phyloP scores from a whole-genome alignment of 2,797 vertebrate species.

The Pogonophryne albipinna region DNA sequence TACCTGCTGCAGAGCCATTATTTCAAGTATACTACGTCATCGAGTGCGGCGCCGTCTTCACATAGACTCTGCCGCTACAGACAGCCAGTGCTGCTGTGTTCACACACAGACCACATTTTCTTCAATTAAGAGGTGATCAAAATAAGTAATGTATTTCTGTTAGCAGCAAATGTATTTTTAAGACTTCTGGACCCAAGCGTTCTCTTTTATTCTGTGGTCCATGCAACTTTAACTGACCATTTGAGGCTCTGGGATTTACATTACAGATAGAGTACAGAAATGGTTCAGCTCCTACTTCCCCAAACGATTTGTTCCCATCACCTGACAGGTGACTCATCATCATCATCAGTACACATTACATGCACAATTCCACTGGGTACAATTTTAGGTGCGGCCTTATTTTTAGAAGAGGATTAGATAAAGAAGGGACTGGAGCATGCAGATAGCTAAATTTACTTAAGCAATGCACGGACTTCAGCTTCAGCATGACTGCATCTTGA shows the following conservation, averaged over 20 bases:
- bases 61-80: slow-evolving; percentile 30
- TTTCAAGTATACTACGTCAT: too few relatives aligned
- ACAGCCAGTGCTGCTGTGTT: slow-evolving; percentile 25
- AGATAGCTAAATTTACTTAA: slow-evolving; percentile 68
- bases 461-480: slow-evolving; percentile 47
- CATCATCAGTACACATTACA: slow-evolving; percentile 64
- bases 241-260: slow-evolving; percentile 28
- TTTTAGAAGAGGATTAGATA: slow-evolving; percentile 65
- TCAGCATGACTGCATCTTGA: slow-evolving; percentile 67
- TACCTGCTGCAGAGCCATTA: too few relatives aligned
- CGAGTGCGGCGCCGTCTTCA: slow-evolving; percentile 1
- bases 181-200: slow-evolving; percentile 23
- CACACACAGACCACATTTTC: slow-evolving; percentile 21
- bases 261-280: slow-evolving; percentile 27
- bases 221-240: slow-evolving; percentile 48
- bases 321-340: slow-evolving; percentile 58
- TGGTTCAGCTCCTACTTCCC: slow-evolving; percentile 35
- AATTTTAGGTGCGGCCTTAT: slow-evolving; percentile 63
- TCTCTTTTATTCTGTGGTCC: slow-evolving; percentile 48
- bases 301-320: slow-evolving; percentile 32
- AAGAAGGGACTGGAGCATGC: slow-evolving; percentile 46
- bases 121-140: slow-evolving; percentile 35
- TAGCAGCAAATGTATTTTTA: slow-evolving; percentile 32
- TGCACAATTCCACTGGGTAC: slow-evolving; percentile 66
- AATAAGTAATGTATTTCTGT: slow-evolving; percentile 35